Percentiles rank a stretch among this genome's conserved stretches.
These are phyloP conservation scores for Andrena cerasifolii DNA, from an alignment of 1,140 invertebrate species.

Conservation along the genomic window DNA sequence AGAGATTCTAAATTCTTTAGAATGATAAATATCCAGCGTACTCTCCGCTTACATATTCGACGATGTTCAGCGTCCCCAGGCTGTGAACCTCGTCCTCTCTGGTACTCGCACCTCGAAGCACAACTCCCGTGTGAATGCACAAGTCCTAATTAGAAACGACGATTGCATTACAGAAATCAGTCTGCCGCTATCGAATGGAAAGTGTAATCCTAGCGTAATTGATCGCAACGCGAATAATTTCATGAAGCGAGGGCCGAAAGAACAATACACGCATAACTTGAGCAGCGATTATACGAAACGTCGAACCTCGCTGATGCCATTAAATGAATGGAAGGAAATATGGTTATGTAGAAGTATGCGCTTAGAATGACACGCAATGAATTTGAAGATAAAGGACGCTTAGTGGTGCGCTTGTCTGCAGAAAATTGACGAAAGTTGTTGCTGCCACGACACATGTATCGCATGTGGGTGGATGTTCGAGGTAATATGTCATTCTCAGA, in stretches of 20 bases:
- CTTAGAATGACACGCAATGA: neutral
- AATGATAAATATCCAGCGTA: neutral
- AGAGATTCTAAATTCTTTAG: neutral
- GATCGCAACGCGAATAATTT: neutral
- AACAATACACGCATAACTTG: too few species aligned
- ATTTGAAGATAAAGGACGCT: neutral
- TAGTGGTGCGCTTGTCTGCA: neutral
- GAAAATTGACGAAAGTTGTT: neutral
- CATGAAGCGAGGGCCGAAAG: neutral
- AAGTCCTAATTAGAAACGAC: slow-evolving; percentile 76
- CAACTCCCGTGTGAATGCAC: slow-evolving; percentile 80
- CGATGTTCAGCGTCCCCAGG: slow-evolving; percentile 80
- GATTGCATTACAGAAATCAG: neutral
- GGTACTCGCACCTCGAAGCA: slow-evolving; percentile 74
- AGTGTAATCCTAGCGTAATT: neutral
- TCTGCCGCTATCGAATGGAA: neutral
- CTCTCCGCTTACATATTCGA: slow-evolving; percentile 79
- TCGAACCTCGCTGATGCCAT: slow-evolving; percentile 7
- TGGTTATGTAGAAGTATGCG: neutral
- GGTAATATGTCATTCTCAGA: slow-evolving; percentile 36
- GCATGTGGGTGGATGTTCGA: slow-evolving; percentile 42
- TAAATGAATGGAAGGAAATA: neutral
- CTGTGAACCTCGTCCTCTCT: slow-evolving; percentile 80
- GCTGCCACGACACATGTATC: slow-evolving; percentile 3
- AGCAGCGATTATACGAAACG: neutral